Evolutionary conservation across 2,113 vertebrate species (phyloP).

Genomic region (Rhipidura dahli): DNA sequence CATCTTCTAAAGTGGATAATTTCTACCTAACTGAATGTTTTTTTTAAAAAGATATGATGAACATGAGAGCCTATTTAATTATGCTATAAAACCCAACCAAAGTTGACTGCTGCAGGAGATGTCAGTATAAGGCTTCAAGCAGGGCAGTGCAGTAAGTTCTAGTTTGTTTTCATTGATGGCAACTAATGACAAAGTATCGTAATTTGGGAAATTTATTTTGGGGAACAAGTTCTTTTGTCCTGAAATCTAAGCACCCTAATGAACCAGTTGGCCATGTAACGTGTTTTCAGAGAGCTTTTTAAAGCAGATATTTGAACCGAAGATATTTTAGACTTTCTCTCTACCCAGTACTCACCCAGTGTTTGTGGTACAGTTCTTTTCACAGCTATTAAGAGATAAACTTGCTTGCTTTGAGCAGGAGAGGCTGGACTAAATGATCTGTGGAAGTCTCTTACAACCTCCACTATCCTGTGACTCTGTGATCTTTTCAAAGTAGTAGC

Average conservation of each 20-base stretch:
- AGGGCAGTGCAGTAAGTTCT: neutral
- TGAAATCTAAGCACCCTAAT: neutral
- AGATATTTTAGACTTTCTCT: neutral
- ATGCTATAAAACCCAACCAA: neutral
- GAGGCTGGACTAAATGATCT: neutral
- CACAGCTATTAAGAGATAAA: neutral
- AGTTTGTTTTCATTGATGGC: neutral
- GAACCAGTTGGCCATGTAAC: neutral
- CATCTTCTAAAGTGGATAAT: neutral
- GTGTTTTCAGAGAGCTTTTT: neutral
- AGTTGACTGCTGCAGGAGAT: neutral
- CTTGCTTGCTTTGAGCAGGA: neutral
- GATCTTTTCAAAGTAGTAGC: neutral
- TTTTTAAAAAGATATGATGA: neutral
- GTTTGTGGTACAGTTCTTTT: neutral
- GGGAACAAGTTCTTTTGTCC: neutral
- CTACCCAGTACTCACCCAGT: neutral
- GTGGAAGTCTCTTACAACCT: neutral
- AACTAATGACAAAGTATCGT: neutral
- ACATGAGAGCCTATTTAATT: neutral
- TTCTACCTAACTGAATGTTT: neutral
- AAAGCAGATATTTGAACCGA: neutral
- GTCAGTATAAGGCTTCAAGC: neutral
- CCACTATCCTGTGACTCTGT: neutral
- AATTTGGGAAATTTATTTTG: neutral